phyloP scores from a whole-genome alignment of 37 sponge, comb jelly and placozoan genomes.

The Petrosia ficiformis region DNA sequence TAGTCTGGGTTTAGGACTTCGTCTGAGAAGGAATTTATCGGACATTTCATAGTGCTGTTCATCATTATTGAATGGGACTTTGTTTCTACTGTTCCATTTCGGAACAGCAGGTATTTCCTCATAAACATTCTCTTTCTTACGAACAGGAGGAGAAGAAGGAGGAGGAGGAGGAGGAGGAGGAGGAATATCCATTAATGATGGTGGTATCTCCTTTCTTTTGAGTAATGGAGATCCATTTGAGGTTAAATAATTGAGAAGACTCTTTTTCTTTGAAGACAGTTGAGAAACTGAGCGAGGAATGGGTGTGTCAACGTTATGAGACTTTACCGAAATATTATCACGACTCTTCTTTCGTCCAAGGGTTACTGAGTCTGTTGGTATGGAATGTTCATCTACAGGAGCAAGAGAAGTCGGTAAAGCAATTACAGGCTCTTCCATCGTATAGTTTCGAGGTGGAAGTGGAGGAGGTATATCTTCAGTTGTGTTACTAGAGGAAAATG shows the following conservation, averaged over 20 bases:
- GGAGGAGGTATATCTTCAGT: conserved; percentile 9
- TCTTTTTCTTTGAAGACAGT: conserved; percentile 19
- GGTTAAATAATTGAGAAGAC: not conserved
- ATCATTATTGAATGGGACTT: not conserved
- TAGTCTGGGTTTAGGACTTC: too few species aligned
- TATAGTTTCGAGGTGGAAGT: not conserved
- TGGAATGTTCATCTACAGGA: not conserved
- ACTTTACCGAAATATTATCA: not conserved
- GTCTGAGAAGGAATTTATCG: not conserved
- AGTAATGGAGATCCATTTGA: not conserved
- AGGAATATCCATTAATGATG: not conserved
- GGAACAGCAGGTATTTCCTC: not conserved
- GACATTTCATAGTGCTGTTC: not conserved
- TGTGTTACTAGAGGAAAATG: too few species aligned
- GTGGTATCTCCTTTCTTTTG: not conserved
- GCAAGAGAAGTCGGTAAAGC: not conserved
- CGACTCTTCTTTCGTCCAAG: too few species aligned
- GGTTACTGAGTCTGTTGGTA: not conserved
- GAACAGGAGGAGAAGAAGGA: not conserved
- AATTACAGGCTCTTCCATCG: not conserved
- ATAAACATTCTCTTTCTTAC: not conserved
- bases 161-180: not conserved
- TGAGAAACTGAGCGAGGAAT: conserved; percentile 30
- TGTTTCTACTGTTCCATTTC: not conserved
- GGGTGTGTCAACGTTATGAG: conserved; percentile 4